Evolutionary conservation across 2,888 invertebrate species (phyloP), one percentile per base, ranked within the genome.

Genomic region (Steromphala cineraria): DNA sequence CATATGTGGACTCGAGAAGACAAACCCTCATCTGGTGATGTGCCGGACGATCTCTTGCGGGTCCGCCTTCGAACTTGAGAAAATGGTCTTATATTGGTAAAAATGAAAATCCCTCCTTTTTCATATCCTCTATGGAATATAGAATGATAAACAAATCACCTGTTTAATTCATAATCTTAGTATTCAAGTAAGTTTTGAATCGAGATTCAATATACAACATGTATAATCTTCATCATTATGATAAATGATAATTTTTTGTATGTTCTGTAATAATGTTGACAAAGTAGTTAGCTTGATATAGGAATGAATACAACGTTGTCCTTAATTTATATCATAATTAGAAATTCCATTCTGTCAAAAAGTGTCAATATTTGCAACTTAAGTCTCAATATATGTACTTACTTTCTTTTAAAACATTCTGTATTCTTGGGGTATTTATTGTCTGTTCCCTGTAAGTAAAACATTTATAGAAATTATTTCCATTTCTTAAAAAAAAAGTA

Each of bases 351-450:
- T 17, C 52, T 52, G 17, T 19, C 2, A 75, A 19, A 4, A 75
- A 52, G n/a, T 19, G 4, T 53, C 10, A 21, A 46, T 8, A 75
- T 10, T 8, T 7, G 31, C 31, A 28, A 28, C 24, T 10, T 67
- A 67, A 28, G 3, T 31, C 2, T 67, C 5, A 2, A 56, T 19
- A 24, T 62, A 55, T 28, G n/a, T 19, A 86, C 95, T 94, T 94
- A 96, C 96, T 94, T 94, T 96, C 96, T 89, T 93, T 93, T 53
- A 98, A 93, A 92, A 98, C 98, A 90, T 96, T 96, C 90, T 95
- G 95, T 56, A 98, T 93, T 87, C 98, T 95, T 80, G 95, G 94
- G 92, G 96, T 97, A 75, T 95, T 94, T 87, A 97, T 95, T 0
- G 95, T 94, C 92, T 97, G 96, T 91, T 96, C 96, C 85, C 96